Conservation (phyloP, 2,888 invertebrate species). For the Acanthopleura granulata region DNA sequence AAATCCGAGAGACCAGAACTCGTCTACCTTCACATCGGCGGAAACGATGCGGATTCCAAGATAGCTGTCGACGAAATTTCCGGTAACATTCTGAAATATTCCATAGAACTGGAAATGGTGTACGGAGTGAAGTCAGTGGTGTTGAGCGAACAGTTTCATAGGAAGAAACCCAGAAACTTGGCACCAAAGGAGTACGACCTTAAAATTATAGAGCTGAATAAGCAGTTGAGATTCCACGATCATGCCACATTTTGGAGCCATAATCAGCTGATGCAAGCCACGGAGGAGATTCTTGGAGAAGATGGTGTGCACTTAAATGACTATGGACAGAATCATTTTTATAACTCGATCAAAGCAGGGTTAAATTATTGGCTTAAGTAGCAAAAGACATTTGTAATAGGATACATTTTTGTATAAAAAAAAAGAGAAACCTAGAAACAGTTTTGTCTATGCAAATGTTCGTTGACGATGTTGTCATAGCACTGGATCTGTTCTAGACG, state of each 20-base stretch:
- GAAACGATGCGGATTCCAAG: constrained; percentile 3
- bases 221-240: background rate
- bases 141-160: constrained; percentile 2
- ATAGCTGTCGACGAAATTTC: background rate
- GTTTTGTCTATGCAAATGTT: too few species aligned
- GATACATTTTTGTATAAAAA: too few species aligned
- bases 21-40: constrained; percentile 5
- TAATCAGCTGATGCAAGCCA: background rate
- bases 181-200: background rate
- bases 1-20: background rate
- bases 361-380: too few species aligned
- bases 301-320: constrained; percentile 4
- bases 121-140: background rate
- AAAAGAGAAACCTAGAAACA: too few species aligned
- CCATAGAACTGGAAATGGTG: background rate
- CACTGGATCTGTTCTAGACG: too few species aligned
- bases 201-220: constrained; percentile 1
- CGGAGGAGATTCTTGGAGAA: background rate
- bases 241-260: background rate
- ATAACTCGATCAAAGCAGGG: background rate
- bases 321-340: background rate
- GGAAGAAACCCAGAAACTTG: background rate
- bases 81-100: background rate
- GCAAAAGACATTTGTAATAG: too few species aligned
- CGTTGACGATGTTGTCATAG: too few species aligned